Base-by-base conservation (phyloP, 2,797 vertebrate genomes). In the Melopsittacus undulatus region DNA sequence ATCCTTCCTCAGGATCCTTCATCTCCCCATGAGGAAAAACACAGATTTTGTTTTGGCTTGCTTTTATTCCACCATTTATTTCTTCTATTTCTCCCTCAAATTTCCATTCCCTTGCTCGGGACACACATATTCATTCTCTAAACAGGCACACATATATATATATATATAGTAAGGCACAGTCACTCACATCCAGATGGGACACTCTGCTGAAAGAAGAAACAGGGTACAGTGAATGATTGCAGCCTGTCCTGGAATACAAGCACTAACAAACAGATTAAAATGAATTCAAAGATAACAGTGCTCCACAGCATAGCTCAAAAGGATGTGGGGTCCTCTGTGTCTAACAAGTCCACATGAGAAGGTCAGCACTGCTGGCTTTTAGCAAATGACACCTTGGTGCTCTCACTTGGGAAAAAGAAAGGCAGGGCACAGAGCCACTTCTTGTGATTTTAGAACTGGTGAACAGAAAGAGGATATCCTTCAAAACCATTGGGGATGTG, bases 21-120 rank as follows among this genome's bases (percentile, higher is more conserved):
- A 32, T 32, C 21, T 59, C 18, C 46, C 73, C 43, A 52, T 42
- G 1, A 83, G 11, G 67, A 80, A 92, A 81, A 45, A 75, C 48
- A 45, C 2, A 4, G 45, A 74, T 59, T 86, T 82, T 51, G 13
- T 3, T 77, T 82, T 54, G 36, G 36, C 80, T 84, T 89, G 34
- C 29, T 81, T 95, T 96, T 51, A 95, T 68, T 85, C 36, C 76
- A 57, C 17, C n/a, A 8, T 94, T 96, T 95, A 88, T 96, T 96
- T 64, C 16, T 85, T 70, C 62, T 19, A 51, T 86, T 94, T 90
- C 84, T 76, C 63, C 63, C 66, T 62, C 7, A 1, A 43, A 70
- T 92, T 95, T 86, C 52, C 78, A 89, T 21, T 83, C 78, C 45
- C 22, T 24, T 61, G 38, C 72, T 80, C 1, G 1, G 72, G 79